Evolutionary conservation across 2,797 vertebrate genomes (phyloP), one percentile per base, ranked within the genome.

Genomic region (Vespertilio murinus): DNA sequence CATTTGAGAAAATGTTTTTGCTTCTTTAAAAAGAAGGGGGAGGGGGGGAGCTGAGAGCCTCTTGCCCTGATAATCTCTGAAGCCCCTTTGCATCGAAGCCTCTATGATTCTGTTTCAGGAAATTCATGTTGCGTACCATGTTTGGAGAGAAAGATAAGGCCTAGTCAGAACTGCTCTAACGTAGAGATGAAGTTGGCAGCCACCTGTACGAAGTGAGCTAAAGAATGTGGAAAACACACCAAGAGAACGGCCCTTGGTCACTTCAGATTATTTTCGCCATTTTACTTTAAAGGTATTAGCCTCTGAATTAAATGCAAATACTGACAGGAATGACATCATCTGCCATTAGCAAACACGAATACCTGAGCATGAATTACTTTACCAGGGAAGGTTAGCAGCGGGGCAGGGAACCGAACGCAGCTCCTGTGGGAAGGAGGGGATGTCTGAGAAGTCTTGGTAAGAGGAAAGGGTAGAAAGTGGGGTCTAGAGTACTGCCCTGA

Each of bases 61-160:
- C 69, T 90, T 61, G 88, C 61, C n/a, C 40, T 70, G 64, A 89
- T 92, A 87, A 94, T 95, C 80, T 92, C 73, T 81, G 94, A 95
- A 14, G 40, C 70, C 35, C 33, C 56, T 93, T 70, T 93, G 65
- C 95, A 88, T 94, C 61, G 64, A 94, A 91, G 82, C 8, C 25
- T 94, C 42, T 59, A 30, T 61, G 25, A 93, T 82, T 91, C 69
- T 94, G 59, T 90, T 94, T 88, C 85, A 64, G 87, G 52, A 96
- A 94, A 90, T 85, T 70, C 14, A 79, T 78, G 38, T 89, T 89
- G 91, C 86, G 20, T 74, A 92, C 45, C 61, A 89, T 71, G 30
- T 75, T 93, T 90, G 33, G 73, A 91, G 87, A 90, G 38, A 95
- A 94, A 85, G 49, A 89, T 70, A 94, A 87, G 69, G 94, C 38